Conservation (phyloP, 2,888 invertebrate genomes). For the Tanytarsus gracilentus region DNA sequence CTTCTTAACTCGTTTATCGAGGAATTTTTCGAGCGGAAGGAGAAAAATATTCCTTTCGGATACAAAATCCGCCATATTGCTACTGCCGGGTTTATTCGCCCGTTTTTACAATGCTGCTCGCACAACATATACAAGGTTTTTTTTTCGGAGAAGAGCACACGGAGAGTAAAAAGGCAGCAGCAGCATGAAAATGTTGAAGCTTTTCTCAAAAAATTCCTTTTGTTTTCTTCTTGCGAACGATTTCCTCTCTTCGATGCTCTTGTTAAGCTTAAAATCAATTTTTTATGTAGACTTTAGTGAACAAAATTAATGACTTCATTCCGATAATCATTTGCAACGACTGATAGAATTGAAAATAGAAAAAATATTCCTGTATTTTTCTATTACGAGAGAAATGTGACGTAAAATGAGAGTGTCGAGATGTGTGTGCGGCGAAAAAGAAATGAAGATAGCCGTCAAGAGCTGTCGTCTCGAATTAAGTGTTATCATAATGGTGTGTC, state of each 20-base stretch:
- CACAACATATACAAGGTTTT: constrained; percentile 8
- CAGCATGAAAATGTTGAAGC: constrained; percentile 8
- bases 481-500: not conserved
- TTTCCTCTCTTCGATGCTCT: too few relatives aligned
- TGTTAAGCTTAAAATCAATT: too few relatives aligned
- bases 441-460: not conserved
- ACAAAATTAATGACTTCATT: constrained; percentile 4
- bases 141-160: too few relatives aligned
- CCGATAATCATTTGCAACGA: constrained; percentile 8
- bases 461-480: not conserved
- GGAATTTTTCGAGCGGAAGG: constrained; percentile 10
- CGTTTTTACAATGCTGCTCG: constrained; percentile 6
- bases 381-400: too few relatives aligned
- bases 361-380: too few relatives aligned
- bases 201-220: constrained; percentile 14
- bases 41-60: constrained; percentile 25
- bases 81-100: constrained; percentile 27
- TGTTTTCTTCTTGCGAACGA: too few relatives aligned
- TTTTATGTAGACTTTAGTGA: not conserved
- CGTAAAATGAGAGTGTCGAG: not conserved
- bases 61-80: constrained; percentile 27
- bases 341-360: too few relatives aligned
- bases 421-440: too few relatives aligned
- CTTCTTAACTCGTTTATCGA: not conserved
- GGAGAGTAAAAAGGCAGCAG: constrained; percentile 6